These are phyloP conservation scores for Drosophila nigromelanica DNA, from an alignment of 1,140 invertebrate genomes.

Conservation along the genomic window DNA sequence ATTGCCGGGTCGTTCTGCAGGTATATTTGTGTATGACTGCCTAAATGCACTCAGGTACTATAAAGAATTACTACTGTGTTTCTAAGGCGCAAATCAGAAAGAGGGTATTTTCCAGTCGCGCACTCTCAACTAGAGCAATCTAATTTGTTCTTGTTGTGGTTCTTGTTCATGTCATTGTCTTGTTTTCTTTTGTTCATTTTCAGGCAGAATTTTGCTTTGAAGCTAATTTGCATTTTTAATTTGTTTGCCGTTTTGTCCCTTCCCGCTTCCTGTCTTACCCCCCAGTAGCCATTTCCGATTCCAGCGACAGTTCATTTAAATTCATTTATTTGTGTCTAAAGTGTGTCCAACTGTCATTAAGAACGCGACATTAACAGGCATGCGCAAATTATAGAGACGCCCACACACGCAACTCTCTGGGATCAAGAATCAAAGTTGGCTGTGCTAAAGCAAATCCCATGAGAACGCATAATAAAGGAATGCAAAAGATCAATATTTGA, in stretches of 20 bases:
- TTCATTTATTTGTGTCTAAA: slow-evolving; percentile 46
- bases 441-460: slow-evolving; percentile 1
- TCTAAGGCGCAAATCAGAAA: no score
- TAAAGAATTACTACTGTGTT: no score
- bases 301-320: slow-evolving; percentile 18
- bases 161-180: slow-evolving; percentile 3
- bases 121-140: slow-evolving; percentile 3
- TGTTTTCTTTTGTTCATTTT: slow-evolving; percentile 22
- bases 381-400: slow-evolving; percentile 31
- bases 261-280: neutral
- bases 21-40: no score
- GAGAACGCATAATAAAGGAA: slow-evolving; percentile 22
- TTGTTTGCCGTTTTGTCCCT: slow-evolving; percentile 41
- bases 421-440: neutral
- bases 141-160: slow-evolving; percentile 20
- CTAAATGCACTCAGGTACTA: no score
- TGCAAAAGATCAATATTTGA: slow-evolving; percentile 53
- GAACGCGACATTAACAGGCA: slow-evolving; percentile 25
- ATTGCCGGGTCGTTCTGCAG: neutral
- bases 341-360: slow-evolving; percentile 34
- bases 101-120: slow-evolving; percentile 1
- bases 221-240: slow-evolving; percentile 75
- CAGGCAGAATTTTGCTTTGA: slow-evolving; percentile 40
- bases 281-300: slow-evolving; percentile 41
- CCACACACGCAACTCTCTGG: slow-evolving; percentile 1